Conservation (phyloP, 2,797 vertebrate genomes). For the Peromyscus eremicus region DNA sequence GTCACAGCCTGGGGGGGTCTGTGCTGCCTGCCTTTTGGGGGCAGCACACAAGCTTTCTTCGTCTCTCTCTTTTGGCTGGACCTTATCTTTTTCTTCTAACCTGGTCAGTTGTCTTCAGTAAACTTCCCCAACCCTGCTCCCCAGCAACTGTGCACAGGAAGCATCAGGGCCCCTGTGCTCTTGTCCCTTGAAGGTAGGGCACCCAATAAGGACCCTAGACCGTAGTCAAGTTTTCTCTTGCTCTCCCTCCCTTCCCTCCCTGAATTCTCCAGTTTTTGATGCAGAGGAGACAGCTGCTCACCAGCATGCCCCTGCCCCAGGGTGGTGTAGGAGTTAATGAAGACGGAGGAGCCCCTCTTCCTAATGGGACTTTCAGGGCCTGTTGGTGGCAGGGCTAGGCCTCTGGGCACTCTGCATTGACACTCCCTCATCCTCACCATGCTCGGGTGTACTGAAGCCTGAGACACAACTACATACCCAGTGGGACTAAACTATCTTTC, state of each 20-base stretch:
- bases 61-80: not conserved
- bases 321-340: not conserved
- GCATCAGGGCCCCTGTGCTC: not conserved
- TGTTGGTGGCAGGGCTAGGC: not conserved
- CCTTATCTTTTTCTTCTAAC: not conserved
- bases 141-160: no score
- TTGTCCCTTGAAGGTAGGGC: not conserved
- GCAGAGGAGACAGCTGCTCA: not conserved
- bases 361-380: not conserved
- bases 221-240: not conserved
- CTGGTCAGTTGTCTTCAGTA: not conserved
- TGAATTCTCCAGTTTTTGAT: not conserved
- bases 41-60: not conserved
- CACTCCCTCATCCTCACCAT: not conserved
- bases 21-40: not conserved
- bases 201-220: not conserved
- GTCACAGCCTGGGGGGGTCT: not conserved
- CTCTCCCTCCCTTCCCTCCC: not conserved
- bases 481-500: not conserved
- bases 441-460: fast-evolving
- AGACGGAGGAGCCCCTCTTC: not conserved
- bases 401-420: not conserved
- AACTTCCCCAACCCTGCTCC: not conserved
- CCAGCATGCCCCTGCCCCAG: not conserved
- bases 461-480: not conserved